Conservation (phyloP, 2,888 invertebrate genomes). For the Dicycla oo region DNA sequence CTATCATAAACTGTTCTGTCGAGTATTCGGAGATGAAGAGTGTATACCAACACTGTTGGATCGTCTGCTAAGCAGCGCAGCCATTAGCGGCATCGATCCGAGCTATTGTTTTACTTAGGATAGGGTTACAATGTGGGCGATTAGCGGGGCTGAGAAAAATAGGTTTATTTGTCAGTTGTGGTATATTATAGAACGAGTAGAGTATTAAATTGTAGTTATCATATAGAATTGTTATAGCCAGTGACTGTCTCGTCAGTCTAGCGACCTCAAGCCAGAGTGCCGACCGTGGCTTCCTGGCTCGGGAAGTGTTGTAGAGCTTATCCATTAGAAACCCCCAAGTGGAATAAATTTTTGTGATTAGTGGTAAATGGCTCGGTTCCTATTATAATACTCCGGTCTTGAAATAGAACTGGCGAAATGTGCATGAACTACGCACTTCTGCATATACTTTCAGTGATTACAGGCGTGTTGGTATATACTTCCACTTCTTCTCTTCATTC, state of each 20-base stretch:
- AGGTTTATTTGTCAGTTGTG: neutral
- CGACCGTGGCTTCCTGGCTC: no score
- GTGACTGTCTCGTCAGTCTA: neutral
- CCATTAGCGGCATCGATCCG: slow-evolving; percentile 59
- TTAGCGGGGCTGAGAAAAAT: neutral
- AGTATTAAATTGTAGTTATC: neutral
- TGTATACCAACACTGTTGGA: slow-evolving; percentile 18
- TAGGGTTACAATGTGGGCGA: slow-evolving; percentile 4
- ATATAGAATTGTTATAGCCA: neutral
- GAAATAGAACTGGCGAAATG: neutral
- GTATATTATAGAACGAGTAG: neutral
- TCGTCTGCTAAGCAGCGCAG: slow-evolving; percentile 42
- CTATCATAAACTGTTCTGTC: slow-evolving; percentile 12
- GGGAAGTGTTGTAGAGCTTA: no score
- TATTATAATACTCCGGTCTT: neutral
- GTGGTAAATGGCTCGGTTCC: neutral
- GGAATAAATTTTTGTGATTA: neutral
- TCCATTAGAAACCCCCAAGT: neutral
- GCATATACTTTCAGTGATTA: neutral
- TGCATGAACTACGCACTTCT: neutral
- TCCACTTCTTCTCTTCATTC: no score
- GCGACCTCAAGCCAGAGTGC: neutral
- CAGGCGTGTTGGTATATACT: neutral
- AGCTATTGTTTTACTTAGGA: slow-evolving; percentile 54
- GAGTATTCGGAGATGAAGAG: slow-evolving; percentile 2